Conservation (phyloP, 2,888 invertebrate genomes). For the Cancer borealis region DNA sequence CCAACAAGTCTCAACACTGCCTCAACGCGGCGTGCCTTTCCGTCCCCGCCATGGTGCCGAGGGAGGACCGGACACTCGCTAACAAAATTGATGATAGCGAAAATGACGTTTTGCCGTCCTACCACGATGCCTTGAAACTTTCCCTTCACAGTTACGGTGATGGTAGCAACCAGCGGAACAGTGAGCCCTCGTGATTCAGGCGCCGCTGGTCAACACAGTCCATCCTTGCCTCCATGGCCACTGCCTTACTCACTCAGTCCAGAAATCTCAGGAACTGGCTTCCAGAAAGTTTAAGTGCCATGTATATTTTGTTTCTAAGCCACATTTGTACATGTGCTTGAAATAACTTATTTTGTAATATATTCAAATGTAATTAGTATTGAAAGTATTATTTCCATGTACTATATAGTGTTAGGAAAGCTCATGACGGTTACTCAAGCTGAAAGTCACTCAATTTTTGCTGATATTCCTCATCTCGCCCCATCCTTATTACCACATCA, state of each 20-base stretch:
- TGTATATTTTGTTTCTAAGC: not conserved
- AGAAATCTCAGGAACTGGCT: slow-evolving; percentile 6
- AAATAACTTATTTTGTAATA: slow-evolving; percentile 15
- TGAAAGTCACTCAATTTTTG: not conserved
- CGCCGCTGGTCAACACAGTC: not conserved
- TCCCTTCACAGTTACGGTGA: slow-evolving; percentile 46
- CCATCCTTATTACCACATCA: not conserved
- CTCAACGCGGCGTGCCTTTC: not conserved
- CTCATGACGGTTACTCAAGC: not conserved
- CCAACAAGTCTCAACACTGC: not conserved
- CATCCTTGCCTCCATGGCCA: not conserved
- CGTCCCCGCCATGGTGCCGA: not conserved
- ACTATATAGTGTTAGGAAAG: not conserved
- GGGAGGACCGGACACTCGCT: not conserved
- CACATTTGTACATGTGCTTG: not conserved
- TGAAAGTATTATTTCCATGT: not conserved
- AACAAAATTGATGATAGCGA: slow-evolving; percentile 24
- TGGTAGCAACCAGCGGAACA: not conserved
- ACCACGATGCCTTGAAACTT: slow-evolving; percentile 65
- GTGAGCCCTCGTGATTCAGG: not conserved
- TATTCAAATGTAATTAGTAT: not conserved
- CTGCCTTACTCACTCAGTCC: slow-evolving; percentile 13
- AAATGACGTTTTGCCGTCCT: slow-evolving; percentile 64
- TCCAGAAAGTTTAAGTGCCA: not conserved
- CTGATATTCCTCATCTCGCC: not conserved